Evolutionary conservation across 2,797 vertebrate genomes (phyloP).

Genomic region (Hyperoplus lanceolatus): DNA sequence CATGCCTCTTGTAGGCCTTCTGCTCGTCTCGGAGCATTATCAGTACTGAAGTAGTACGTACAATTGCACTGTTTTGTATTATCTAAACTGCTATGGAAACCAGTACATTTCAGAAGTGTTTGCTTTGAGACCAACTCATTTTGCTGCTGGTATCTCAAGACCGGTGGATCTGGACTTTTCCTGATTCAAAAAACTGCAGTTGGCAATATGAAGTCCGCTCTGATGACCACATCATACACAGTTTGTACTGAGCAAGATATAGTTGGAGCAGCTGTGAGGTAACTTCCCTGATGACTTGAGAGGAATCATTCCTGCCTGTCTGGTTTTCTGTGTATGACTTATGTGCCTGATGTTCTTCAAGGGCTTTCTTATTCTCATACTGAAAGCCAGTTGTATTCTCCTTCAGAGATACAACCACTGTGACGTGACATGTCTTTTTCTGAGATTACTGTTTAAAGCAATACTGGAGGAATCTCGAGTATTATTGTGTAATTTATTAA

Average conservation of each 20-base stretch:
- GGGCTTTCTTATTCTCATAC: slow-evolving; percentile 42
- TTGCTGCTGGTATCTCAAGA: slow-evolving; percentile 58
- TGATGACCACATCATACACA: slow-evolving; percentile 32
- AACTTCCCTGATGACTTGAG: slow-evolving; percentile 12
- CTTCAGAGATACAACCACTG: slow-evolving; percentile 34
- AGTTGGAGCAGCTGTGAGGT: slow-evolving; percentile 50
- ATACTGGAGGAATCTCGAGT: slow-evolving; percentile 28
- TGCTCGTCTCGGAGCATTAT: slow-evolving; percentile 25
- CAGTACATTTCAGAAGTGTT: slow-evolving; percentile 1
- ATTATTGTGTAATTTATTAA: slow-evolving; percentile 20
- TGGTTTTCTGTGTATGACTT: slow-evolving; percentile 8
- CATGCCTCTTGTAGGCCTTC: not conserved
- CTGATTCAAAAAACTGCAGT: slow-evolving; percentile 10
- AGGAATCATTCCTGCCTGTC: slow-evolving; percentile 23
- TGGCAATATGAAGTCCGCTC: slow-evolving; percentile 13
- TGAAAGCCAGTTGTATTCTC: slow-evolving; percentile 11
- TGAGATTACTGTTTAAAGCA: slow-evolving; percentile 50
- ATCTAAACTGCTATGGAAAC: not conserved
- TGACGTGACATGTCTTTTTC: slow-evolving; percentile 44
- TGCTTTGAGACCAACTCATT: slow-evolving; percentile 32
- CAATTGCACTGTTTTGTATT: not conserved
- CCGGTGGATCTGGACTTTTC: not conserved
- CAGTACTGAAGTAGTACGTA: slow-evolving; percentile 3
- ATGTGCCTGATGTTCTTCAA: slow-evolving; percentile 55
- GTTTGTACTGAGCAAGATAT: slow-evolving; percentile 49